These are phyloP conservation scores for Dolichoris vasculosae DNA, from an alignment of 1,140 invertebrate genomes.

Conservation along the genomic window DNA sequence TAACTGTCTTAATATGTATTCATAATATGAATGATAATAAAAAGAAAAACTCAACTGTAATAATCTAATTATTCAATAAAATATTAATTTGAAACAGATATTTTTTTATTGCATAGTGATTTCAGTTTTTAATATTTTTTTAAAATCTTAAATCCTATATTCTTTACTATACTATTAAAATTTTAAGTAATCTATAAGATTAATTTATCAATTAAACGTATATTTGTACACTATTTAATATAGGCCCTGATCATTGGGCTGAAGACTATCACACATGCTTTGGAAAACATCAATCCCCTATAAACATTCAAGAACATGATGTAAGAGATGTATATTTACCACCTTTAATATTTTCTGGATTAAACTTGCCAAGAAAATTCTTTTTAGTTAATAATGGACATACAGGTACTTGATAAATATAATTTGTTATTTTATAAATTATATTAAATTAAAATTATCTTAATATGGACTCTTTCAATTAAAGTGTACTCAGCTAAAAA, in stretches of 20 bases:
- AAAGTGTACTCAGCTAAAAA: no score
- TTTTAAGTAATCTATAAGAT: not conserved
- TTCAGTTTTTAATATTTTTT: no score
- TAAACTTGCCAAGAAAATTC: constrained; percentile 75
- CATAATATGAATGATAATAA: no score
- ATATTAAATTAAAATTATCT: no score
- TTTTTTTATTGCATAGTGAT: no score
- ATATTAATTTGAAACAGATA: no score
- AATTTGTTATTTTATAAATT: not conserved
- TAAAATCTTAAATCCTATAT: no score
- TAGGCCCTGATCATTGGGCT: constrained; percentile 83
- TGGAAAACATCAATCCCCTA: constrained; percentile 88
- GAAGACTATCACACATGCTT: constrained; percentile 80
- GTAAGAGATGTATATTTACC: constrained; percentile 77
- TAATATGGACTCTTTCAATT: no score
- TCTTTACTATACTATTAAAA: not conserved
- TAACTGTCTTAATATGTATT: no score
- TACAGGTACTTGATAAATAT: constrained; percentile 75
- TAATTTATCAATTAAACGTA: not conserved
- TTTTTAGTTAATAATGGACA: constrained; percentile 85
- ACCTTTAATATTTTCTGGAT: constrained; percentile 76
- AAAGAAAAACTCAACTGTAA: no score
- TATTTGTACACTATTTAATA: not conserved
- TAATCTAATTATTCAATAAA: no score
- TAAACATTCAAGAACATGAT: constrained; percentile 84